phyloP scores from a whole-genome alignment of 2,797 vertebrate genomes.

The Siniperca undulata region DNA sequence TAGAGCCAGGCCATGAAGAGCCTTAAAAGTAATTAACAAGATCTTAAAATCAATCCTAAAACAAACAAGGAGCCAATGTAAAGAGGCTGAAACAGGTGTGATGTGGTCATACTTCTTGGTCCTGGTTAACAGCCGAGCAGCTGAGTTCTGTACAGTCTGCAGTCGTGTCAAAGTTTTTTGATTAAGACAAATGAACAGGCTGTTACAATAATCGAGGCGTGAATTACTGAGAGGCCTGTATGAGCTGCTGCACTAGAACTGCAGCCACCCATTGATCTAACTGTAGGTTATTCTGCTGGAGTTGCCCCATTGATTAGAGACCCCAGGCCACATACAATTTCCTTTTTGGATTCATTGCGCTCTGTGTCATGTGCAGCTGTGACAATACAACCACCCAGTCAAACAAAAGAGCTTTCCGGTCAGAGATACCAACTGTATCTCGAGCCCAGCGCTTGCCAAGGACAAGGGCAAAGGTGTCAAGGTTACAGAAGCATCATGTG shows the following conservation, averaged over 20 bases:
- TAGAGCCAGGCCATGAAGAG: too few species aligned
- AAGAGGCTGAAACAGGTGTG: too few species aligned
- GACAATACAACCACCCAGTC: slow-evolving; percentile 29
- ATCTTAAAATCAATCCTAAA: too few species aligned
- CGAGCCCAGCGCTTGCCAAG: slow-evolving; percentile 1
- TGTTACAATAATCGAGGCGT: too few species aligned
- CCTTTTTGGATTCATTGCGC: slow-evolving; percentile 35
- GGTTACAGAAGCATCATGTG: slow-evolving; percentile 41
- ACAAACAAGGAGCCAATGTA: too few species aligned
- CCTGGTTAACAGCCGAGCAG: too few species aligned
- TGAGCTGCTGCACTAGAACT: slow-evolving; percentile 51
- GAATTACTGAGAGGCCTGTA: slow-evolving; percentile 43
- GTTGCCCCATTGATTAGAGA: slow-evolving; percentile 63
- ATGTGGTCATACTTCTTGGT: too few species aligned
- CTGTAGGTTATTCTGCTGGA: slow-evolving; percentile 60
- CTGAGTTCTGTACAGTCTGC: too few species aligned
- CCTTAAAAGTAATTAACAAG: too few species aligned
- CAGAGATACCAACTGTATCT: slow-evolving; percentile 15
- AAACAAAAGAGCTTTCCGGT: slow-evolving; percentile 37
- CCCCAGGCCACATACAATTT: slow-evolving; percentile 59
- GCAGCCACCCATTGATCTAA: slow-evolving; percentile 65
- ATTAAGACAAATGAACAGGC: too few species aligned
- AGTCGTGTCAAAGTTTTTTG: too few species aligned
- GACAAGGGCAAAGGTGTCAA: slow-evolving; percentile 45
- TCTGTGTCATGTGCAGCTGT: slow-evolving; percentile 17